Conservation (phyloP, 2,888 invertebrate species). For the Mythimna ferrago region DNA sequence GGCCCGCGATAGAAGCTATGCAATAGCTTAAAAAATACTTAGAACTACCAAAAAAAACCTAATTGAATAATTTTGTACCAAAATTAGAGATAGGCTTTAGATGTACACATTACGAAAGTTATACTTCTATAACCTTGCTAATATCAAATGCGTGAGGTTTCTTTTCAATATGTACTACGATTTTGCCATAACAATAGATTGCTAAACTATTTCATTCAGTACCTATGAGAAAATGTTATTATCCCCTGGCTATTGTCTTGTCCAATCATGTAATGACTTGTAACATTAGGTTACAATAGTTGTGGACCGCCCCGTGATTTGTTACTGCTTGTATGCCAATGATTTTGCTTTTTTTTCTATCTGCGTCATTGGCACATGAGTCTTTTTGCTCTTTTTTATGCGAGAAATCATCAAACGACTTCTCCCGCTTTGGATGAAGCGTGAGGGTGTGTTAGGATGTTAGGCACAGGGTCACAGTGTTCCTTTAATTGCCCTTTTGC, state of each 20-base stretch:
- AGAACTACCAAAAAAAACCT: too few species aligned
- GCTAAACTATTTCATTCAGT: conserved; percentile 77
- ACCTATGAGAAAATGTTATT: conserved; percentile 75
- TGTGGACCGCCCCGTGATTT: conserved; percentile 33
- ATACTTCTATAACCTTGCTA: conserved; percentile 56
- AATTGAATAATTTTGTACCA: too few species aligned
- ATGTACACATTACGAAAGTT: conserved; percentile 42
- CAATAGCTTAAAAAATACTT: too few species aligned
- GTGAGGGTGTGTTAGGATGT: too few species aligned
- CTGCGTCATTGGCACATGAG: not conserved
- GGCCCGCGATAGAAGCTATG: too few species aligned
- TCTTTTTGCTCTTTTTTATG: too few species aligned
- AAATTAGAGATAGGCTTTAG: too few species aligned
- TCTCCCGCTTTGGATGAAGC: too few species aligned
- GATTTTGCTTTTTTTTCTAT: conserved; percentile 6
- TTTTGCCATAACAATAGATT: conserved; percentile 77
- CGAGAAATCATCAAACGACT: too few species aligned
- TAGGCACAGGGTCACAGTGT: too few species aligned
- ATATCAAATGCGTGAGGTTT: conserved; percentile 43
- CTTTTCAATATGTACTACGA: conserved; percentile 60
- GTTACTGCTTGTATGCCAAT: conserved; percentile 5
- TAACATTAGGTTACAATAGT: conserved; percentile 45
- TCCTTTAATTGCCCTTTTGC: too few species aligned
- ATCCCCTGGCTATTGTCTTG: conserved; percentile 73
- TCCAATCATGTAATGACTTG: conserved; percentile 62